Percentiles rank a stretch among this genome's conserved stretches.
Evolutionary conservation across 2,113 vertebrate species (phyloP).

Genomic region (Amazona guildingii): DNA sequence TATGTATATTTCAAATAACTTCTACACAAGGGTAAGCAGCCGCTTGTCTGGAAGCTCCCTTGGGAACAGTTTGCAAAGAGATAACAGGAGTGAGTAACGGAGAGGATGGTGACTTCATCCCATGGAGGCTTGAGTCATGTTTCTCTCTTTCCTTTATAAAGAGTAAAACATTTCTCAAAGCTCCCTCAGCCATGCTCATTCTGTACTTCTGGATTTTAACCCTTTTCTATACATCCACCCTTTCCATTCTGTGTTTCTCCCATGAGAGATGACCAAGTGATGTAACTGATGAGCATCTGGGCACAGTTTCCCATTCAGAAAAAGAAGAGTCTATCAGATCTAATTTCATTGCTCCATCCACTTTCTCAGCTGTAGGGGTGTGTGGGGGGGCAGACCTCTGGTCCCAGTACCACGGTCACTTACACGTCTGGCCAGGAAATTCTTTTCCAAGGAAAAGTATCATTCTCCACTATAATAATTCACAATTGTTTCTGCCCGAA

Average conservation of each 20-base stretch:
- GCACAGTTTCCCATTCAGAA: background rate
- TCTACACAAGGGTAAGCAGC: slow-evolving; percentile 72
- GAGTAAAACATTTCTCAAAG: slow-evolving; percentile 8
- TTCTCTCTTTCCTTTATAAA: slow-evolving; percentile 46
- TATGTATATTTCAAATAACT: slow-evolving; percentile 3
- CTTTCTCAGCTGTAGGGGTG: background rate
- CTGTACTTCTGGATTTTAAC: background rate
- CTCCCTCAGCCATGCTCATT: background rate
- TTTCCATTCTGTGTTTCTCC: background rate
- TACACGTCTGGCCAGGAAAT: background rate
- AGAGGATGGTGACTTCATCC: slow-evolving; percentile 59
- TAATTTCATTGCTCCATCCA: background rate
- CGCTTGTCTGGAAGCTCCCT: slow-evolving; percentile 65
- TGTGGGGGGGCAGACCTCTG: background rate
- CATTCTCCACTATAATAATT: background rate
- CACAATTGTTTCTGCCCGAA: background rate
- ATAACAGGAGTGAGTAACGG: slow-evolving; percentile 74
- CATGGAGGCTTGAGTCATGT: background rate
- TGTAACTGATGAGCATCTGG: background rate
- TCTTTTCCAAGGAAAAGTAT: background rate
- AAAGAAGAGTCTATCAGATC: background rate
- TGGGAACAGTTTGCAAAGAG: slow-evolving; percentile 68
- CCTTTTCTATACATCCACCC: background rate
- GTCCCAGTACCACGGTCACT: background rate
- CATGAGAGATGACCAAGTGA: background rate